phyloP scores from a whole-genome alignment of 2,888 invertebrate species.

The Hoplodrina ambigua region DNA sequence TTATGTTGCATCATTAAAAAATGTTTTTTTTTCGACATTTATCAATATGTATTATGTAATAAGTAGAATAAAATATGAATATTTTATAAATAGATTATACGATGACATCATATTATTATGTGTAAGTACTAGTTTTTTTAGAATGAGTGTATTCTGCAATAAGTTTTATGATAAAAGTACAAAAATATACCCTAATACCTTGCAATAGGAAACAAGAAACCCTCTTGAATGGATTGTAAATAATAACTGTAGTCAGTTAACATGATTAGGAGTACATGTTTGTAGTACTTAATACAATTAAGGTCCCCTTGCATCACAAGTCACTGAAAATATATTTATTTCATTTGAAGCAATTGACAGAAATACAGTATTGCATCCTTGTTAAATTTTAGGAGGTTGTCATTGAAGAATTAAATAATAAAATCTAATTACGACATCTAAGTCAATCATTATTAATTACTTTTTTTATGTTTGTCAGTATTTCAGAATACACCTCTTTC shows the following conservation, averaged over 20 bases:
- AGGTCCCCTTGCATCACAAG: too few relatives aligned
- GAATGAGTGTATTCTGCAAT: neutral
- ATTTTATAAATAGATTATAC: slow-evolving; percentile 11
- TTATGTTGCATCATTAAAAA: neutral
- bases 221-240: neutral
- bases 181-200: slow-evolving; percentile 27
- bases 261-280: neutral
- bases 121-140: neutral
- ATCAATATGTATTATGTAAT: neutral
- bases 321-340: too few relatives aligned
- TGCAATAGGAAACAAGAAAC: neutral
- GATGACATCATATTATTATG: neutral
- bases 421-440: too few relatives aligned
- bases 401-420: too few relatives aligned
- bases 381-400: too few relatives aligned
- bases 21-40: neutral
- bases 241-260: slow-evolving; percentile 6
- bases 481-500: too few relatives aligned
- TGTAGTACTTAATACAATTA: neutral
- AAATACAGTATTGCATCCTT: too few relatives aligned
- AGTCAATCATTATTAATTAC: too few relatives aligned
- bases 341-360: too few relatives aligned
- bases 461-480: too few relatives aligned
- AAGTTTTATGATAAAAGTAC: slow-evolving; percentile 25
- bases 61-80: neutral